These are phyloP conservation scores for Lophotis ruficrista DNA, from an alignment of 2,113 vertebrate species.

Conservation along the genomic window DNA sequence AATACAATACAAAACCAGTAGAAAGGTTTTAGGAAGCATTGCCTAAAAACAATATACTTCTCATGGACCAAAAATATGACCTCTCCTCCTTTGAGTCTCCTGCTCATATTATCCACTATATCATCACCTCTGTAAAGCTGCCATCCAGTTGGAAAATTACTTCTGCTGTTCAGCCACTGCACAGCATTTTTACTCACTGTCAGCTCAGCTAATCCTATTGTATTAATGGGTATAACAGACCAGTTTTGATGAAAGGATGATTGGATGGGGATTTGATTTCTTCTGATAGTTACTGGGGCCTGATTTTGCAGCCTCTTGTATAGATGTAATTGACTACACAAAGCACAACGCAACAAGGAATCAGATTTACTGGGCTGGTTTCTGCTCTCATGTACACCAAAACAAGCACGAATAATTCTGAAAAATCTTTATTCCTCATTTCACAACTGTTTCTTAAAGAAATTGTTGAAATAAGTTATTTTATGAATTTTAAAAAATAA, in stretches of 20 bases:
- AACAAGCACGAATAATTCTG: background rate
- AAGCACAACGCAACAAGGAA: background rate
- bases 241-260: background rate
- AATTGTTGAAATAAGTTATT: background rate
- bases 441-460: background rate
- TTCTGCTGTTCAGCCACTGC: background rate
- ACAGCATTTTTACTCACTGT: background rate
- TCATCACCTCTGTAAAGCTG: background rate
- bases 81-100: background rate
- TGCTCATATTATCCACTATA: background rate
- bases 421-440: background rate
- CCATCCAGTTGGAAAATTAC: constrained; percentile 24
- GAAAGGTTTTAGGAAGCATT: background rate
- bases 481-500: background rate
- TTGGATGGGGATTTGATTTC: constrained; percentile 22
- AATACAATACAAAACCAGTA: background rate
- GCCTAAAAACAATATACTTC: background rate
- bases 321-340: background rate
- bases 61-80: background rate
- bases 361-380: background rate
- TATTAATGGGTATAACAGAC: constrained; percentile 1
- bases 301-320: background rate
- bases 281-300: background rate
- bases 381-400: background rate
- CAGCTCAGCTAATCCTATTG: background rate